Evolutionary conservation across 2,113 vertebrate genomes (phyloP).

Genomic region (Elaphurus davidianus): DNA sequence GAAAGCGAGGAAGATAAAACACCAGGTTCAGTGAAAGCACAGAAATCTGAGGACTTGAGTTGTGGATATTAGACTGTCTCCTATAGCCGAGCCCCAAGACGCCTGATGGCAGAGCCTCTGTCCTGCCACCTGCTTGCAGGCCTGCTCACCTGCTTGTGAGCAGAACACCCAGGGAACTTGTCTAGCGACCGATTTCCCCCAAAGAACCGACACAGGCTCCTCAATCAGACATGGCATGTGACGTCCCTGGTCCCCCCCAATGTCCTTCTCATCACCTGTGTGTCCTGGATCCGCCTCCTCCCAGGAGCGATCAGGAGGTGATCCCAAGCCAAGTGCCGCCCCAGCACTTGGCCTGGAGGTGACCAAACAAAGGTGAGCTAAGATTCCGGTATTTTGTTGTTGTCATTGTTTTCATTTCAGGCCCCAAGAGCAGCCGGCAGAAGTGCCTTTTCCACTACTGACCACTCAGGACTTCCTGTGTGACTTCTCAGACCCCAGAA

Average conservation of each 20-base stretch:
- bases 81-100: background rate
- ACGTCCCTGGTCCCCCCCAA: fast-evolving
- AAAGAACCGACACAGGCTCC: background rate
- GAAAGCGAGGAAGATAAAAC: background rate
- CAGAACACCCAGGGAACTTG: background rate
- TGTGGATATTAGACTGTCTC: fast-evolving
- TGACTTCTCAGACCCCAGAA: background rate
- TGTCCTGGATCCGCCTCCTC: background rate
- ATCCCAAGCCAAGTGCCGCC: background rate
- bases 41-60: background rate
- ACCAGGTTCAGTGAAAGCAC: background rate
- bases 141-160: background rate
- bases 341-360: background rate
- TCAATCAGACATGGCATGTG: fast-evolving
- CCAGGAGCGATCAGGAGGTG: background rate
- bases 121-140: background rate
- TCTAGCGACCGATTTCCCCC: fast-evolving
- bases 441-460: no score
- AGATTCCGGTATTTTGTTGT: background rate
- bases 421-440: background rate
- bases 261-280: background rate
- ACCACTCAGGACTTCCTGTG: no score
- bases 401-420: background rate
- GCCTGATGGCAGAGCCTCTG: fast-evolving
- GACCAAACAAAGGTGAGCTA: fast-evolving